Evolutionary conservation across 2,888 invertebrate genomes (phyloP), one percentile per base, ranked within the genome.

Genomic region (Stenichneumon culpator): DNA sequence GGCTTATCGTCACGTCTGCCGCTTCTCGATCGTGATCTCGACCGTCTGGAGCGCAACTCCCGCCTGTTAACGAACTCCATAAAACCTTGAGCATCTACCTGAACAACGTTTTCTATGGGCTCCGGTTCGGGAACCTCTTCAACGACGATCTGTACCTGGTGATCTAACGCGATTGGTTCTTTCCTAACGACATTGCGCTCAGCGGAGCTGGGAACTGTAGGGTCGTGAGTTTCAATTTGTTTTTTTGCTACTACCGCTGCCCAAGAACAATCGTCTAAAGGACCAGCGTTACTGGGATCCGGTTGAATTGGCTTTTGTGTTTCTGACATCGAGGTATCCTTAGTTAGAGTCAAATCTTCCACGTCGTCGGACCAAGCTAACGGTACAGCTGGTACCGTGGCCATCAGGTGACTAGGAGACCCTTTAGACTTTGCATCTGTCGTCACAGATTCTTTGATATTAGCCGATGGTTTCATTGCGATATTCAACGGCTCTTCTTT

Each of bases 31-130:
- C 93, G 91, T 28, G 94, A 94, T 84, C 94, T 92, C 54, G 94
- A 94, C 73, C 93, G 90, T 25, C 94, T 89, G 14, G 92, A 92
- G 25, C 93, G 91, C 75, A 94, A 92, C 86, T 94, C 94, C 88
- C 94, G 94, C 88, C 94, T 94, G 25, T 94, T 94, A 7, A 95
- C 89, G 75, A 93, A 94, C 90, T 95, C 95, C 82, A 95, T 93
- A 88, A 95, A 95, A 69, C 95, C 95, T 87, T 95, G 94, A 16
- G 93, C 90, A 84, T 94, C 95, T 39, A 91, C 91, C 77, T 92
- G 89, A 32, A 90, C 89, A 74, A 93, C 78, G 80, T 92, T 91
- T 86, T 93, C 93, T 44, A 92, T 90, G 0, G 92, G 90, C 32
- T 91, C 90, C 14, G 88, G 85, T 85, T 91, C 90, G 7, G 91